phyloP scores from a whole-genome alignment of 2,888 invertebrate species.

The Neoscelio sp. region DNA sequence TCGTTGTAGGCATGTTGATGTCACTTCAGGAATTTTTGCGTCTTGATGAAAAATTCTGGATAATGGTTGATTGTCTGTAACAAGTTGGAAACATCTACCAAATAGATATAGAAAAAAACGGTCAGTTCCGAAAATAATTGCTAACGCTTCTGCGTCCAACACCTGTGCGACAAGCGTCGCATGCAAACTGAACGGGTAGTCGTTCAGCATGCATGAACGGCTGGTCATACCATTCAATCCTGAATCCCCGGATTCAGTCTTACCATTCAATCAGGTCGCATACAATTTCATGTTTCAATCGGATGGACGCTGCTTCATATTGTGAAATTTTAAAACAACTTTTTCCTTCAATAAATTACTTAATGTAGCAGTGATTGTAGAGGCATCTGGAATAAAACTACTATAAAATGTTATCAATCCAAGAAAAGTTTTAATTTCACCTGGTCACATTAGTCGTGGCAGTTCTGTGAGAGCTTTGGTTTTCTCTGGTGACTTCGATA shows the following conservation, averaged over 20 bases:
- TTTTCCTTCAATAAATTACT: conserved; percentile 19
- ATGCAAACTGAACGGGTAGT: conserved; percentile 75
- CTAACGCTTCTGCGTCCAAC: conserved; percentile 73
- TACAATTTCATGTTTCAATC: conserved; percentile 23
- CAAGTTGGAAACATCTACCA: conserved; percentile 70
- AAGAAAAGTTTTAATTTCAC: conserved; percentile 63
- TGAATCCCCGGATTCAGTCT: too few species aligned
- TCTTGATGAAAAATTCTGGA: conserved; percentile 49
- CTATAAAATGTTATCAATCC: conserved; percentile 67
- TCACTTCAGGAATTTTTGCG: conserved; percentile 39
- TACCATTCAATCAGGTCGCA: conserved; percentile 45
- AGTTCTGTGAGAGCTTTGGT: conserved; percentile 64
- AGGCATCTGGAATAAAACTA: conserved; percentile 29
- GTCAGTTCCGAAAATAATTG: conserved; percentile 67
- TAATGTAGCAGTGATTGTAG: conserved; percentile 24
- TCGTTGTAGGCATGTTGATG: conserved; percentile 32
- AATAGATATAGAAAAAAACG: conserved; percentile 69
- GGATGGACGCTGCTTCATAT: conserved; percentile 31
- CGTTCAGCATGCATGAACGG: conserved; percentile 66
- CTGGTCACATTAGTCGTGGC: conserved; percentile 62
- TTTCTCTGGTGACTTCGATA: conserved; percentile 51
- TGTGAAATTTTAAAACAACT: conserved; percentile 69
- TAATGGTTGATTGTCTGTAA: conserved; percentile 79
- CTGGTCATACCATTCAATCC: too few species aligned
- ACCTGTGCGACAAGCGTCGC: conserved; percentile 79